phyloP scores from a whole-genome alignment of 2,888 invertebrate genomes.

The Macrosiphum euphorbiae region DNA sequence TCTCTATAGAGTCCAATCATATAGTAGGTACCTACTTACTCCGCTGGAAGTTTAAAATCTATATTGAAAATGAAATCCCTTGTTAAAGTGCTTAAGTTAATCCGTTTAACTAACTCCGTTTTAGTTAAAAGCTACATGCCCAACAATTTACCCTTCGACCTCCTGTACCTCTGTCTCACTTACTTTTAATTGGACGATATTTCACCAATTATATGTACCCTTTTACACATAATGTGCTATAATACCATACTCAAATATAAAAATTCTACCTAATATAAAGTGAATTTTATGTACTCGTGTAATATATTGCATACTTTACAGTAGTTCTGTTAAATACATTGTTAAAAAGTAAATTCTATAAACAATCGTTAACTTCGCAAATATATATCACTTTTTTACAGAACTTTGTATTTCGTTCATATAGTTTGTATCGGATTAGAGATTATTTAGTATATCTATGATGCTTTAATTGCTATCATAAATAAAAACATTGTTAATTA shows the following conservation, averaged over 20 bases:
- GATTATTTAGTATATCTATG: background rate
- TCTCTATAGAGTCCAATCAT: background rate
- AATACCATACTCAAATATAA: conserved; percentile 1
- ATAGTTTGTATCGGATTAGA: background rate
- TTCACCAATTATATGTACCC: conserved; percentile 22
- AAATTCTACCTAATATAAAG: background rate
- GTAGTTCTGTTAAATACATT: background rate
- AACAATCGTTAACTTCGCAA: background rate
- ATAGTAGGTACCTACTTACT: background rate
- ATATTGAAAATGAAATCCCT: conserved; percentile 34
- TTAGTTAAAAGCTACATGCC: conserved; percentile 1
- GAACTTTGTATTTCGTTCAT: background rate
- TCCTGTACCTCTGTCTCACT: background rate
- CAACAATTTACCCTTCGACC: conserved; percentile 26
- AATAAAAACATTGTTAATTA: background rate
- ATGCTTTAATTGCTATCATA: background rate
- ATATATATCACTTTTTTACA: background rate
- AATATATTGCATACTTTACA: background rate
- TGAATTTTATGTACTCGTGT: background rate
- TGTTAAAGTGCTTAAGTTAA: conserved; percentile 26
- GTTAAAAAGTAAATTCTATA: background rate
- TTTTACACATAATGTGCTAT: conserved; percentile 35
- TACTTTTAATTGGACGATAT: conserved; percentile 44
- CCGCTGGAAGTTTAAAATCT: conserved; percentile 14
- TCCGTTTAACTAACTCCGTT: conserved; percentile 46